Percentiles rank a stretch among this genome's conserved stretches.
These are phyloP conservation scores for Pteruthius melanotis DNA, from an alignment of 2,113 vertebrate genomes.

Conservation along the genomic window DNA sequence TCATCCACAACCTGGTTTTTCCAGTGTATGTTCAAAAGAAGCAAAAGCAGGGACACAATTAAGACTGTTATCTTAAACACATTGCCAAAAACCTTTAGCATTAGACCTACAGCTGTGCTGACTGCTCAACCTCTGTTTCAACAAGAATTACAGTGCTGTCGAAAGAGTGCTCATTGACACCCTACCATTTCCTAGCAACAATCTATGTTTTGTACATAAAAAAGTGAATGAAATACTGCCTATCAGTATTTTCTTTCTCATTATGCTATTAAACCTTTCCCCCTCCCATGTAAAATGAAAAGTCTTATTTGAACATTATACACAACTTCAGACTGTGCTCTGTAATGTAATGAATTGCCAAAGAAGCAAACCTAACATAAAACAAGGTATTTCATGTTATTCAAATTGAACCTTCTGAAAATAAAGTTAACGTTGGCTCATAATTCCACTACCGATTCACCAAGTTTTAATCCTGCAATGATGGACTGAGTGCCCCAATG, in stretches of 20 bases:
- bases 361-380: neutral
- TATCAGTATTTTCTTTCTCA: constrained; percentile 7
- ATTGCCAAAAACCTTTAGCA: neutral
- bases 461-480: neutral
- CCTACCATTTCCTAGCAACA: constrained; percentile 43
- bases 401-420: neutral
- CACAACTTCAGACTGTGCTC: neutral
- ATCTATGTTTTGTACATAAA: constrained; percentile 52
- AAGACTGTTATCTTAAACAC: neutral
- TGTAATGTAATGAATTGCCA: neutral
- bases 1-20: neutral
- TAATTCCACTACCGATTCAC: neutral
- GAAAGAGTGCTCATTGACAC: neutral
- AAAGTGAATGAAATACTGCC: neutral
- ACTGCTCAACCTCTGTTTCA: neutral
- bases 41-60: neutral
- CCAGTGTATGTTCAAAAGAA: neutral
- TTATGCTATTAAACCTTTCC: neutral
- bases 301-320: neutral
- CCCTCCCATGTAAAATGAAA: neutral
- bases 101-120: neutral
- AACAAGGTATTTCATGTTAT: neutral
- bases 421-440: neutral
- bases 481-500: neutral
- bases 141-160: neutral